Conservation (phyloP, 2,797 vertebrate species). For the Holocentrus rufus region DNA sequence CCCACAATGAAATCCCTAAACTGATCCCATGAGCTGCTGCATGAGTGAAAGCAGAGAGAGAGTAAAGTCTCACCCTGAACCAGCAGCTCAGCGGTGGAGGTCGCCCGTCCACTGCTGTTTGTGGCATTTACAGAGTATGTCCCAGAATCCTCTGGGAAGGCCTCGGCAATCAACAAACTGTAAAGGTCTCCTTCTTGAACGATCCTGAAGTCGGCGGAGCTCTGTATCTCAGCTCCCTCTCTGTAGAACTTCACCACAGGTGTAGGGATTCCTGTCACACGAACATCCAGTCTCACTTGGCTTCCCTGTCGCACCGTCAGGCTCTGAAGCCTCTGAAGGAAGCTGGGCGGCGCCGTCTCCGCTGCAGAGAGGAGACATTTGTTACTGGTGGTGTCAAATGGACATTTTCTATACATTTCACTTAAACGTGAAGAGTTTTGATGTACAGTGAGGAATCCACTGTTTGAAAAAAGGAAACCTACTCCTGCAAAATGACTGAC, state of each 20-base stretch:
- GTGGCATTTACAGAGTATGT: slow-evolving; percentile 96
- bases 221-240: slow-evolving; percentile 99
- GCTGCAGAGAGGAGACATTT: no score
- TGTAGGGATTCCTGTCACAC: slow-evolving; percentile 96
- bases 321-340: slow-evolving; percentile 96
- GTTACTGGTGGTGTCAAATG: no score
- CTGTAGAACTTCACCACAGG: slow-evolving; percentile 98
- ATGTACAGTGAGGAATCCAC: no score
- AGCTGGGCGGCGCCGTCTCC: slow-evolving; percentile 95
- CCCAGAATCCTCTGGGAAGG: slow-evolving; percentile 97
- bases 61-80: slow-evolving; percentile 86
- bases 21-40: no score
- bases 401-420: no score
- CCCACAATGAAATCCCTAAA: no score
- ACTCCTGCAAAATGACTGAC: no score
- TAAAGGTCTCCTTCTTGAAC: slow-evolving; percentile 95
- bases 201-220: slow-evolving; percentile 97
- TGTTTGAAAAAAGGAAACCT: no score
- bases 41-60: no score
- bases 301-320: slow-evolving; percentile 94
- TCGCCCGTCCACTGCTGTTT: slow-evolving; percentile 96
- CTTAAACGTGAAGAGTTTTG: no score
- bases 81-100: slow-evolving; percentile 94
- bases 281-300: slow-evolving; percentile 94
- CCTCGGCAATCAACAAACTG: slow-evolving; percentile 96